Evolutionary conservation across 2,797 vertebrate genomes (phyloP), one percentile per base, ranked within the genome.

Genomic region (Crenuchus spilurus): DNA sequence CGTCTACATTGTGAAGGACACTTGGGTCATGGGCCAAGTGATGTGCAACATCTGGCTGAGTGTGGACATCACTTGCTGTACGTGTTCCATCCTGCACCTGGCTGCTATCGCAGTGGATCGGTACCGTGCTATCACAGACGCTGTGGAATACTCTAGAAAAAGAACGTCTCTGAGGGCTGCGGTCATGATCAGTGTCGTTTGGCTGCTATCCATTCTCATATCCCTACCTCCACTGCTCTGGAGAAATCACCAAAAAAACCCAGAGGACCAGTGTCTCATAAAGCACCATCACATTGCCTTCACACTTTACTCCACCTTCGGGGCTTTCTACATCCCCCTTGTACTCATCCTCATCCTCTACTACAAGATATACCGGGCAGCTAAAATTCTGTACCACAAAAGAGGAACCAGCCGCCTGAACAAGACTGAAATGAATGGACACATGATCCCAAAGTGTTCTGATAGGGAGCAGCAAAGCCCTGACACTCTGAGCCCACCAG

Each of bases 331-430:
- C 84, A 97, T 99, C 80, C 98, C 98, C 0, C 84, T 99, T 46
- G 87, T 94, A 70, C 90, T 99, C 85, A 98, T 99, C 81, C 91
- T 99, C 83, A 97, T 98, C 81, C 96, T 99, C 77, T 99, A 99
- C 84, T 99, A 98, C 84, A 98, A 97, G 91, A 99, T 99, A 87
- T 99, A 98, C 85, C 92, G 91, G 49, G 98, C 98, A 0, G 98
- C 97, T 81, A 96, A 97, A 87, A 96, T 91, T 7, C 94, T 98
- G 61, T 96, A 95, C 54, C 95, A 98, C 88, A 96, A 95, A 72
- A 92, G 97, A 79, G 95, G 94, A 3, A 78, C 94, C 63, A 98
- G 95, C 72, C 88, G 93, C n/a, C 93, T 96, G 0, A 88, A 92
- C 69, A 97, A 94, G 72, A 83, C 89, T 60, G 94, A 94, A 74